Conservation (phyloP, 2,888 invertebrate genomes). For the Loripinus fragilis region DNA sequence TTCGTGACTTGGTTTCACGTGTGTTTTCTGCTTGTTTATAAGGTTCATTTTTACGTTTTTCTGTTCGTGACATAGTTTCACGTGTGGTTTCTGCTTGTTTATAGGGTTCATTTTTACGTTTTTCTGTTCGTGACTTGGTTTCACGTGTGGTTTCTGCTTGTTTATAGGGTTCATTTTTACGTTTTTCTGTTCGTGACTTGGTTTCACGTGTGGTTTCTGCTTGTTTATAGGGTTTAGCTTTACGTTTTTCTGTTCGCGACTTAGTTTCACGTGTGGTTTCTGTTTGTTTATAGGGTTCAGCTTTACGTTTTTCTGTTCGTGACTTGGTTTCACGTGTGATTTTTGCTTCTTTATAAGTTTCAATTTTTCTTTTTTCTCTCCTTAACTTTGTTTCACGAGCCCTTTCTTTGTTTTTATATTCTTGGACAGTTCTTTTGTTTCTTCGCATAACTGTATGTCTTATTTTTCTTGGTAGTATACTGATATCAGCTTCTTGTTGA, state of each 20-base stretch:
- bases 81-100: too few relatives aligned
- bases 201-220: constrained; percentile 20
- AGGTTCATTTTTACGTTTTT: background rate
- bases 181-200: too few relatives aligned
- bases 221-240: background rate
- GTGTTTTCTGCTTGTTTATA: constrained; percentile 1
- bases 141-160: too few relatives aligned
- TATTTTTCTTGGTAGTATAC: background rate
- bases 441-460: background rate
- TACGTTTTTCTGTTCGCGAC: constrained; percentile 3
- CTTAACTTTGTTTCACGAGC: background rate
- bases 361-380: background rate
- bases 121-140: too few relatives aligned
- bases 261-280: constrained; percentile 38
- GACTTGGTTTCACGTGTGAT: background rate
- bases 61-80: too few relatives aligned
- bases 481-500: background rate
- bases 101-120: too few relatives aligned
- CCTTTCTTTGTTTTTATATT: background rate
- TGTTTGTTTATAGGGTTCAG: constrained; percentile 4
- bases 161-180: too few relatives aligned
- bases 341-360: constrained; percentile 14
- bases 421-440: background rate
- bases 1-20: background rate
- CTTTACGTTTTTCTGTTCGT: background rate